Base-by-base conservation (phyloP, 1,140 invertebrate genomes). In the Harpegnathos saltator region DNA sequence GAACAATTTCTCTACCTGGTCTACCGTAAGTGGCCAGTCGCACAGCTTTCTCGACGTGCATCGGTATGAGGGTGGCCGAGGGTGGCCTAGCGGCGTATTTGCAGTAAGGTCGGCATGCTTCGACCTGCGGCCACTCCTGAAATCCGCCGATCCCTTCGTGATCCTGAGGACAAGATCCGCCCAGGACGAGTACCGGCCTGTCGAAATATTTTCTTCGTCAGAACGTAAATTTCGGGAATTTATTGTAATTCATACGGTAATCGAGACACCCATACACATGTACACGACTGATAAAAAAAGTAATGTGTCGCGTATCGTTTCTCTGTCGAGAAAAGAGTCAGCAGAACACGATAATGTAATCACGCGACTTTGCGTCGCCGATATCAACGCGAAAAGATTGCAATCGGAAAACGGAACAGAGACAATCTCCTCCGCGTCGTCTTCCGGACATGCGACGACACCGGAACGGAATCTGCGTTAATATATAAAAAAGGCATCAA, bases 111-210 rank as follows among this genome's bases (percentile, higher is more conserved):
- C 97, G 95, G 78, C 96, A 96, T 0, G 97, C 94, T 91, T 99
- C 98, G 29, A 99, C 98, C 94, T 99, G 98, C 1, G 97, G 96
- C 94, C 97, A 99, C 94, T 99, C 98, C 94, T 99, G 98, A 92
- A 99, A 99, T 9, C 98, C 98, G 61, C 98, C 98, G 89, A 98
- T 97, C 9, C 97, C 97, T 94, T 99, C 98, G 91, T 99, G 98
- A 92, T 98, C 97, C 91, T 97, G 95, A 59, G 98, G 97, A 90
- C 97, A 98, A 3, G 98, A 97, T 15, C 99, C 98, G 65, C 97
- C 98, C 85, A 99, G 96, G 0, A 99, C 97, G 62, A 99, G 90
- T 52, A 99, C 90, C 0, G 99, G 99, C 97, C 96, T 97, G 58
- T 12, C 33, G 17, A 48, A 73, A 66, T 29, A 73, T 19, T 12